phyloP scores from a whole-genome alignment of 2,888 invertebrate genomes.

The Automeris io region DNA sequence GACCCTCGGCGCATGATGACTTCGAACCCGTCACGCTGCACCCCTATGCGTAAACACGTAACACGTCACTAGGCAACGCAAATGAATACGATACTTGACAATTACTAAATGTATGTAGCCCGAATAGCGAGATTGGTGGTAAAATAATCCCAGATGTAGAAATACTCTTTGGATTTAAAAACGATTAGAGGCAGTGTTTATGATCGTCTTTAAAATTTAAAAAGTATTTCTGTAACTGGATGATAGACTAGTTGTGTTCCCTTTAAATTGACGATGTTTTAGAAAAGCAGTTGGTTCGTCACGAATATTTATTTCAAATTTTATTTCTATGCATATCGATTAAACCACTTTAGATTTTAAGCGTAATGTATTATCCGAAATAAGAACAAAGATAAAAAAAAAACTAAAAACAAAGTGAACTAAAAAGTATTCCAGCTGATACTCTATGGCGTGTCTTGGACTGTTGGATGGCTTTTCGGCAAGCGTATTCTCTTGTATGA shows the following conservation, averaged over 20 bases:
- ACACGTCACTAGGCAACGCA: slow-evolving; percentile 5
- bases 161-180: too few relatives aligned
- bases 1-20: slow-evolving; percentile 77
- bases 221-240: too few relatives aligned
- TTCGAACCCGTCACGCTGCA: slow-evolving; percentile 76
- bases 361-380: background rate
- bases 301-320: slow-evolving; percentile 3
- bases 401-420: too few relatives aligned
- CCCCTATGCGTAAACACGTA: slow-evolving; percentile 56
- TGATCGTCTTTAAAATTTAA: too few relatives aligned
- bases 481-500: too few relatives aligned
- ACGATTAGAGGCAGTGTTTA: too few relatives aligned
- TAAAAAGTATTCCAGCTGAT: too few relatives aligned
- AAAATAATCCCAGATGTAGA: too few relatives aligned
- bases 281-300: slow-evolving; percentile 2
- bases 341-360: slow-evolving; percentile 9
- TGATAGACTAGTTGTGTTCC: slow-evolving; percentile 9
- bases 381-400: too few relatives aligned
- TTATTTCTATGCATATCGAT: slow-evolving; percentile 10
- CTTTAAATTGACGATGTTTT: background rate
- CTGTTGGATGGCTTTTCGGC: too few relatives aligned
- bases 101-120: background rate
- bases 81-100: slow-evolving; percentile 4
- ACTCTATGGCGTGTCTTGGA: too few relatives aligned
- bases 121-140: background rate